phyloP scores from a whole-genome alignment of 1,140 invertebrate species.

The Ostrea edulis region DNA sequence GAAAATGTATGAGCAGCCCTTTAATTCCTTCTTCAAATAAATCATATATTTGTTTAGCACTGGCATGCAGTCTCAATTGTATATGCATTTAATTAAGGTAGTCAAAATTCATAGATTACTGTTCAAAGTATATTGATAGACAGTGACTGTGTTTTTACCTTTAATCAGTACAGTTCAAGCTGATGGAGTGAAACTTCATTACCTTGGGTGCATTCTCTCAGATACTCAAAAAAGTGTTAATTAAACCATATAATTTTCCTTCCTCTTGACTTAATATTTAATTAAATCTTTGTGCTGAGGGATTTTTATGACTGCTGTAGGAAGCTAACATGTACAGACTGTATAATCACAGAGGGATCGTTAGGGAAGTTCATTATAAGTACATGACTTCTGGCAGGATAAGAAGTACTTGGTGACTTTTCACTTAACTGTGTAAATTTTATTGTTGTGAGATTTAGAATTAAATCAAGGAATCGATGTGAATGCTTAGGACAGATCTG shows the following conservation, averaged over 20 bases:
- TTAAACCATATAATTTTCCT: not conserved
- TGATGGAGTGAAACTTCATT: not conserved
- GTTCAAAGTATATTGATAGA: not conserved
- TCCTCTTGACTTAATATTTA: not conserved
- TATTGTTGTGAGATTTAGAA: too few relatives aligned
- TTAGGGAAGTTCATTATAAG: too few relatives aligned
- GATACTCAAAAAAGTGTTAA: not conserved
- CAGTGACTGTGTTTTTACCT: not conserved
- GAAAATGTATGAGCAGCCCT: not conserved
- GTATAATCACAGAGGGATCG: too few relatives aligned
- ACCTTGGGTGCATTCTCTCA: not conserved
- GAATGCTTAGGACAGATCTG: too few relatives aligned
- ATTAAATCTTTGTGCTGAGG: not conserved
- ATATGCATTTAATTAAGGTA: not conserved
- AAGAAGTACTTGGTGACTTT: too few relatives aligned
- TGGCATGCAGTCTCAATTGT: not conserved
- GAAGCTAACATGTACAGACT: too few relatives aligned
- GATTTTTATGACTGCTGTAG: not conserved
- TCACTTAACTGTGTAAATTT: too few relatives aligned
- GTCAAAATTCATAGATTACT: not conserved
- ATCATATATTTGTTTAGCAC: slow-evolving; percentile 7
- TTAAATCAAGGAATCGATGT: too few relatives aligned
- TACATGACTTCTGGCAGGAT: too few relatives aligned
- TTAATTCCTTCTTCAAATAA: slow-evolving; percentile 25
- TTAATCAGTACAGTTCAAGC: not conserved